Evolutionary conservation across 2,888 invertebrate species (phyloP).

Genomic region (Gymnosoma rotundatum): DNA sequence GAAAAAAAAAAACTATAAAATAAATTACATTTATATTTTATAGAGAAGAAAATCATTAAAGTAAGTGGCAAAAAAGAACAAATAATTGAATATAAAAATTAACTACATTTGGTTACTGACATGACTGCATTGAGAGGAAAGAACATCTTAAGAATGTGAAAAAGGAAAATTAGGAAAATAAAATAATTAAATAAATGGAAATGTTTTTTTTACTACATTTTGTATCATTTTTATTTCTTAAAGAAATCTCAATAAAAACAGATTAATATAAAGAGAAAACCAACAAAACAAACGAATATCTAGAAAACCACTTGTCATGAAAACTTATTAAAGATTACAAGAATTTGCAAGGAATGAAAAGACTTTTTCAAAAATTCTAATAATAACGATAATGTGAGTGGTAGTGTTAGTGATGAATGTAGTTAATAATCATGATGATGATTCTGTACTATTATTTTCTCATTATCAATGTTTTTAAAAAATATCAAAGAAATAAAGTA

Average conservation of each 20-base stretch:
- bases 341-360: constrained; percentile 29
- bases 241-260: background rate
- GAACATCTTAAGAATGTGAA: background rate
- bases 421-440: background rate
- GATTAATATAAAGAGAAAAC: background rate
- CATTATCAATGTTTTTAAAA: background rate
- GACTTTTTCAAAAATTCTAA: background rate
- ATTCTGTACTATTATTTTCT: background rate
- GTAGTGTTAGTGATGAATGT: background rate
- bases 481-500: background rate
- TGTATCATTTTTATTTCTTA: background rate
- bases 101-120: constrained; percentile 48
- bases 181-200: background rate
- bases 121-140: background rate
- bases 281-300: background rate
- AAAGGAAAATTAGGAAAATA: background rate
- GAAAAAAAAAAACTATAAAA: background rate
- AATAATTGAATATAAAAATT: constrained; percentile 38
- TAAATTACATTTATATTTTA: constrained; percentile 27
- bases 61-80: background rate
- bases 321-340: constrained; percentile 34
- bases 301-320: constrained; percentile 39
- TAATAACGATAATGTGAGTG: background rate
- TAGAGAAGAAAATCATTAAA: background rate
- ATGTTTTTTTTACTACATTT: constrained; percentile 31